These are phyloP conservation scores for Trachemys scripta DNA, from an alignment of 2,113 vertebrate genomes.

Conservation along the genomic window DNA sequence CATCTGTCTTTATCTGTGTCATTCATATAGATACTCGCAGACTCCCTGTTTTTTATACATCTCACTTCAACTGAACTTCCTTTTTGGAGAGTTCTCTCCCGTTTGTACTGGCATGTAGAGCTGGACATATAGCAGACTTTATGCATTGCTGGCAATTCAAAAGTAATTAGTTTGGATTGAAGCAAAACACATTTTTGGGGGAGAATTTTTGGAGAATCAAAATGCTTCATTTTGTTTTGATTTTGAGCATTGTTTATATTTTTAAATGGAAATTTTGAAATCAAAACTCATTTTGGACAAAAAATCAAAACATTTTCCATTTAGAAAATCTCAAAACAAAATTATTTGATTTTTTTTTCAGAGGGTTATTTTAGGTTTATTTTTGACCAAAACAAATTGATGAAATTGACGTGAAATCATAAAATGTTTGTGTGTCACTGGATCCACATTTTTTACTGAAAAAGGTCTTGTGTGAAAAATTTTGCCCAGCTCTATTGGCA, in stretches of 20 bases:
- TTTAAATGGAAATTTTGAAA: not conserved
- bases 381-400: not conserved
- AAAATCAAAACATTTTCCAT: not conserved
- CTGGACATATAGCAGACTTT: not conserved
- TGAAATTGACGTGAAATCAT: not conserved
- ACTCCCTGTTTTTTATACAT: not conserved
- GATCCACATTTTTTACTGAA: not conserved
- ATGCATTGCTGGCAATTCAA: not conserved
- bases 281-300: not conserved
- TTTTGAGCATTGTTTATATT: not conserved
- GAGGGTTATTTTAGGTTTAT: not conserved
- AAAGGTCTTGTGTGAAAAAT: not conserved
- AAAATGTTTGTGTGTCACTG: not conserved
- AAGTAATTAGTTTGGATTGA: not conserved
- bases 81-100: not conserved
- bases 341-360: not conserved
- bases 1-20: constrained; percentile 17
- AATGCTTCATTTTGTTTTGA: not conserved
- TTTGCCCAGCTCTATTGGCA: not conserved
- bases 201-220: not conserved
- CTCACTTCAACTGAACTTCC: not conserved
- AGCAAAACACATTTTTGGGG: not conserved
- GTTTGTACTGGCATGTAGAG: not conserved
- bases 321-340: not conserved
- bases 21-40: not conserved